Conservation (phyloP, 2,888 invertebrate species). For the Hyppa rectilinea region DNA sequence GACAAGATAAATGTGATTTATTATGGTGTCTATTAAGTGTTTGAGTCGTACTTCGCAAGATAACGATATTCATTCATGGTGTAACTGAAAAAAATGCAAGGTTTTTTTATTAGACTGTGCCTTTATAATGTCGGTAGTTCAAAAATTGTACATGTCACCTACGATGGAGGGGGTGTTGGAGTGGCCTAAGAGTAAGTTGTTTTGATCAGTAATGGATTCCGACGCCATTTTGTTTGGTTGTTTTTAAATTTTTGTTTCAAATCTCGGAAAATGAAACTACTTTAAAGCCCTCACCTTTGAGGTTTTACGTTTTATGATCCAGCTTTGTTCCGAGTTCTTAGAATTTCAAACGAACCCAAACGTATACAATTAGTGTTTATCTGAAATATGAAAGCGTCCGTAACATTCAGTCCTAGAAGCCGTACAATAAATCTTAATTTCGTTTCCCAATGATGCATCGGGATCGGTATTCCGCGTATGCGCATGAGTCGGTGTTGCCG, state of each 20-base stretch:
- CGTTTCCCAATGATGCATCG: conserved; percentile 55
- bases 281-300: conserved; percentile 30
- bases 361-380: conserved; percentile 62
- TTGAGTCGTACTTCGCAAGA: conserved; percentile 49
- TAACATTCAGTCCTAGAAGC: conserved; percentile 35
- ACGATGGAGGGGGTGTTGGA: conserved; percentile 42
- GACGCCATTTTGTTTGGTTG: conserved; percentile 23
- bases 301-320: conserved; percentile 38
- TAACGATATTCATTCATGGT: conserved; percentile 55
- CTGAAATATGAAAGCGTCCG: conserved; percentile 55
- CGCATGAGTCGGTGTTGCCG: conserved; percentile 52
- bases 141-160: conserved; percentile 55
- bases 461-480: conserved; percentile 59
- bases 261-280: conserved; percentile 12
- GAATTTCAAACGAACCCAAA: conserved; percentile 44
- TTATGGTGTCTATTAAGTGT: conserved; percentile 39
- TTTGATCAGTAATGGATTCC: conserved; percentile 5
- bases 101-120: conserved; percentile 25
- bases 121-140: conserved; percentile 43
- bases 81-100: conserved; percentile 48
- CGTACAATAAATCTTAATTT: conserved; percentile 57
- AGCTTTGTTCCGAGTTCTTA: conserved; percentile 35
- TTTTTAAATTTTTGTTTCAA: conserved; percentile 4
- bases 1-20: conserved; percentile 64
- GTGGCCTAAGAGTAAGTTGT: conserved; percentile 62